Evolutionary conservation across 2,113 vertebrate species (phyloP), one percentile per base, ranked within the genome.

Genomic region (Hypocryptadius cinnamomeus): DNA sequence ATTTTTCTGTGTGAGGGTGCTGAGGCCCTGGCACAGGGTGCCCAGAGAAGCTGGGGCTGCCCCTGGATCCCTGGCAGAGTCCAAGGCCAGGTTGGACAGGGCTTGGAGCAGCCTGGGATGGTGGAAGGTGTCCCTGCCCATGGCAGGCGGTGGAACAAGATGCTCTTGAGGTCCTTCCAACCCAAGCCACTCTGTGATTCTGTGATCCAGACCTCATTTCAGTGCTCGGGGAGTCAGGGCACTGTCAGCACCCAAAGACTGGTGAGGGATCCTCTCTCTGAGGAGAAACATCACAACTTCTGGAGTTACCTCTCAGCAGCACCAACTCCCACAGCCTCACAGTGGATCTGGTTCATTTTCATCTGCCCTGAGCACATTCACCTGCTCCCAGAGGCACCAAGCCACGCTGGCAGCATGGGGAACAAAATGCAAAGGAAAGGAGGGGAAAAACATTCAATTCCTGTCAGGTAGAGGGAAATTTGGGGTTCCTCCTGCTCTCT

Each of bases 1-100:
- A 24, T n/a, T 0, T 0, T 50, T 65, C 37, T 12, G 0, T 80
- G 9, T 18, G 20, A n/a, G 9, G 20, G 9, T 53, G 45, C 1
- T 0, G 0, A 44, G 23, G 2, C 45, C 8, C 28, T 73, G 77
- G 53, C 69, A 59, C 45, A 60, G 39, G 44, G 6, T 77, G 14
- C 18, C 39, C 54, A 69, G 53, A 68, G 86, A 0, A 45, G 69
- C 60, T 88, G 77, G 17, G 77, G 60, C 69, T 81, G 78, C n/a
- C 39, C 53, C 70, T 45, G 47, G 47, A 76, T 40, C 40, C 47
- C 70, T 89, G 79, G 47, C 0, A 61, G 14, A 61, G 54, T 0
- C 40, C 70, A 11, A 47, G 35, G 54, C 54, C 47, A 54, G 53
- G 61, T 0, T 81, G 78, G 39, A 39, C 0, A 0, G 21, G 30